phyloP scores from a whole-genome alignment of 2,888 invertebrate genomes.

The Tribolium freemani region DNA sequence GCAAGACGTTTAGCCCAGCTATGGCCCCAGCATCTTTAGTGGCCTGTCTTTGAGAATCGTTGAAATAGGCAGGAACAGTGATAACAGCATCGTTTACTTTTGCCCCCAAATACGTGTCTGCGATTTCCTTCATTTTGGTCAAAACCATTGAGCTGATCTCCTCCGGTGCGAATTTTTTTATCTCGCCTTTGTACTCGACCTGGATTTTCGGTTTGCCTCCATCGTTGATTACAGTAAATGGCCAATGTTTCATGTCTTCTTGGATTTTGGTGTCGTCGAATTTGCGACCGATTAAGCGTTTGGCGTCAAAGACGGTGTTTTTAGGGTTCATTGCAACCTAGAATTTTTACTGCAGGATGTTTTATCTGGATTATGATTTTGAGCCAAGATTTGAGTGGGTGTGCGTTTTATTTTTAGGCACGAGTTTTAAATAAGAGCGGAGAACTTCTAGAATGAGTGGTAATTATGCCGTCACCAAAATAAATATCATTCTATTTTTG shows the following conservation, averaged over 20 bases:
- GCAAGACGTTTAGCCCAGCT: constrained; percentile 87
- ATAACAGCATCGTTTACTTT: constrained; percentile 83
- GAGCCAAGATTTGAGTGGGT: constrained; percentile 21
- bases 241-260: constrained; percentile 88
- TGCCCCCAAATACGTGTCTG: constrained; percentile 80
- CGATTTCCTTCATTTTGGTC: constrained; percentile 86
- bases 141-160: constrained; percentile 90
- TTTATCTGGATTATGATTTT: constrained; percentile 4
- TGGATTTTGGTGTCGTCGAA: constrained; percentile 85
- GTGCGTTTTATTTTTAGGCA: constrained; percentile 11
- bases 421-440: background rate
- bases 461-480: background rate
- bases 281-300: constrained; percentile 85
- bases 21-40: constrained; percentile 92
- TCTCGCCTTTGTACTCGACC: constrained; percentile 81
- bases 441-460: background rate
- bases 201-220: constrained; percentile 81
- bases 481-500: too few species aligned
- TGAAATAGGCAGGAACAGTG: constrained; percentile 88
- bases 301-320: constrained; percentile 72
- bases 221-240: constrained; percentile 80
- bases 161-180: constrained; percentile 84
- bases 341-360: background rate
- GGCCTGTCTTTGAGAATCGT: constrained; percentile 86
- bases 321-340: constrained; percentile 43